These are phyloP conservation scores for Cepaea hortensis DNA, from an alignment of 2,888 invertebrate genomes.

Conservation along the genomic window DNA sequence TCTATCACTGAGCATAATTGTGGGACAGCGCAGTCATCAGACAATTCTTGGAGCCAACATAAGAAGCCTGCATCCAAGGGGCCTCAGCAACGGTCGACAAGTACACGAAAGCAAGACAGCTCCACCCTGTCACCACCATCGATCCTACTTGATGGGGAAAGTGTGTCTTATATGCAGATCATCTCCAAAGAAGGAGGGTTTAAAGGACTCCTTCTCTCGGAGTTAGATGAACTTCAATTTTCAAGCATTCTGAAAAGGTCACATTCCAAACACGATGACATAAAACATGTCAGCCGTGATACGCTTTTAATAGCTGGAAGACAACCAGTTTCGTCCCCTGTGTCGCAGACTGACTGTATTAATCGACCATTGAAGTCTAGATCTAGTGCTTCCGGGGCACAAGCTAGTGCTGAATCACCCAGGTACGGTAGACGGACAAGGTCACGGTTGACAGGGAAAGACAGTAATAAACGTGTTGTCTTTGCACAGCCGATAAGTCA, in stretches of 20 bases:
- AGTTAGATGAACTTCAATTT: neutral
- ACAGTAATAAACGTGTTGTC: no score
- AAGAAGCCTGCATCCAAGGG: neutral
- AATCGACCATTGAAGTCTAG: no score
- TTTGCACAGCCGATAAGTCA: no score
- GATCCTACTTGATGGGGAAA: neutral
- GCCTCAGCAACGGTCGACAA: neutral
- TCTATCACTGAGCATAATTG: neutral
- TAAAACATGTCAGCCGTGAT: no score
- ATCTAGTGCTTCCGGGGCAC: neutral
- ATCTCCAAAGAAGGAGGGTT: neutral
- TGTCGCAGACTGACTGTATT: neutral
- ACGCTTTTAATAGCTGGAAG: neutral
- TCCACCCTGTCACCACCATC: neutral
- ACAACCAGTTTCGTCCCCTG: neutral
- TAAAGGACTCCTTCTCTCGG: neutral
- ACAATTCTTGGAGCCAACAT: neutral
- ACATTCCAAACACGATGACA: neutral
- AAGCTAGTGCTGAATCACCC: neutral
- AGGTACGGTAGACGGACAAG: no score
- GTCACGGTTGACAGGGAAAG: no score
- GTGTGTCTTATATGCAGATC: conserved; percentile 11
- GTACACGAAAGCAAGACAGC: no score
- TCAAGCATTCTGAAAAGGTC: neutral
- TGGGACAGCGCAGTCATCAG: neutral